Conservation (phyloP, 2,888 invertebrate genomes). For the Zygaena filipendulae region DNA sequence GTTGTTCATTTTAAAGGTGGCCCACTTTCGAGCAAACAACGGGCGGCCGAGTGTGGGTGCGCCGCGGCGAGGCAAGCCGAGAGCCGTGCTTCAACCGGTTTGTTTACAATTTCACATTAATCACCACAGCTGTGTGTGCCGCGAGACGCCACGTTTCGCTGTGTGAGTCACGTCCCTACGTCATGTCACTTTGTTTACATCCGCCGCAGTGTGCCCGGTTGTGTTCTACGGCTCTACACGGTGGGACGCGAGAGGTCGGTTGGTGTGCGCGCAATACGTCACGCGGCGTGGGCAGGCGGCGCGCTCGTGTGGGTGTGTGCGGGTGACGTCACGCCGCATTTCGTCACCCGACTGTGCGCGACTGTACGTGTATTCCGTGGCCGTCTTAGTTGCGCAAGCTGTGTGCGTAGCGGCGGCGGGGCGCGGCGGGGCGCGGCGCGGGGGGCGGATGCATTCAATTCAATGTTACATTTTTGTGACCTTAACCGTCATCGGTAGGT, state of each 20-base stretch:
- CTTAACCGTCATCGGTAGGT: conserved; percentile 50
- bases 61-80: conserved; percentile 22
- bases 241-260: conserved; percentile 25
- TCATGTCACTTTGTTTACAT: conserved; percentile 66
- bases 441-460: conserved; percentile 29
- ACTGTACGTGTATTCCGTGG: conserved; percentile 1
- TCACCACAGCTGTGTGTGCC: conserved; percentile 31
- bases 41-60: conserved; percentile 24
- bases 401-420: conserved; percentile 28
- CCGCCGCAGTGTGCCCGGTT: conserved; percentile 22
- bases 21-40: conserved; percentile 36
- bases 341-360: conserved; percentile 21
- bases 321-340: conserved; percentile 54
- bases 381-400: conserved; percentile 5
- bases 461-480: conserved; percentile 67
- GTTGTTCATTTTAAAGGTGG: conserved; percentile 35
- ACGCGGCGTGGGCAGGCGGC: conserved; percentile 30
- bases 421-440: conserved; percentile 19
- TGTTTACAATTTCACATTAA: conserved; percentile 59
- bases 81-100: conserved; percentile 42
- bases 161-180: conserved; percentile 55
- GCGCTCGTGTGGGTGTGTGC: conserved; percentile 59
- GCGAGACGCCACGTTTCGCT: conserved; percentile 20
- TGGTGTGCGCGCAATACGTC: conserved; percentile 29
- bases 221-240: background rate